phyloP scores from a whole-genome alignment of 2,113 vertebrate species.

The Oncorhynchus masou region DNA sequence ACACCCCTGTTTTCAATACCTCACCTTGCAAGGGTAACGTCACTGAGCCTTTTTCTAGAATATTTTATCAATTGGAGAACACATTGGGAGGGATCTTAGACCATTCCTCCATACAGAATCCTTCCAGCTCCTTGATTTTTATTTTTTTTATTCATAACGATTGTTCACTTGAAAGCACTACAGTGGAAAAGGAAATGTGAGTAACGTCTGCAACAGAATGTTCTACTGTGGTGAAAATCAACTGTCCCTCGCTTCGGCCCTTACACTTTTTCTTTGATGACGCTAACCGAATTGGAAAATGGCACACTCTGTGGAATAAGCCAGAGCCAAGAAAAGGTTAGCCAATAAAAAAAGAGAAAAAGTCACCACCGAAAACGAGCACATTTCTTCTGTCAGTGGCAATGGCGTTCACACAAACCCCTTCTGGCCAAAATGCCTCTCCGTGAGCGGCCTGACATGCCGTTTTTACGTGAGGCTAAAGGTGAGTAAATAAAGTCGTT shows the following conservation, averaged over 20 bases:
- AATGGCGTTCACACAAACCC: not conserved
- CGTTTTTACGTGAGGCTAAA: constrained; percentile 53
- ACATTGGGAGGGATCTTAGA: no score
- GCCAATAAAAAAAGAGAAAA: not conserved
- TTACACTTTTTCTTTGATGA: constrained; percentile 1
- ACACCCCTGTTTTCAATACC: no score
- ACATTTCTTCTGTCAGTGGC: constrained; percentile 7
- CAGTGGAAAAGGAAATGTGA: not conserved
- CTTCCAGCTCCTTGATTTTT: no score
- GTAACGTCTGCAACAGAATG: not conserved
- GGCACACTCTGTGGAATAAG: not conserved
- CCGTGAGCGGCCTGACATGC: constrained; percentile 15
- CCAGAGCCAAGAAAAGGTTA: constrained; percentile 29
- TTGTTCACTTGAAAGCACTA: not conserved
- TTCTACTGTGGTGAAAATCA: not conserved
- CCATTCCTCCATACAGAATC: no score
- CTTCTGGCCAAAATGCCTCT: not conserved
- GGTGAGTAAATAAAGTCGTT: constrained; percentile 47
- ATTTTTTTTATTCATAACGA: not conserved
- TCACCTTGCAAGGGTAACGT: no score
- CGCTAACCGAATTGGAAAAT: constrained; percentile 9
- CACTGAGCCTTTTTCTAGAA: no score
- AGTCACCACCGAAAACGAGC: constrained; percentile 9
- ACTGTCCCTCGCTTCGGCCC: not conserved
- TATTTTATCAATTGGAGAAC: no score